Base-by-base conservation (phyloP, 2,113 vertebrate genomes). In the Hyla sarda region DNA sequence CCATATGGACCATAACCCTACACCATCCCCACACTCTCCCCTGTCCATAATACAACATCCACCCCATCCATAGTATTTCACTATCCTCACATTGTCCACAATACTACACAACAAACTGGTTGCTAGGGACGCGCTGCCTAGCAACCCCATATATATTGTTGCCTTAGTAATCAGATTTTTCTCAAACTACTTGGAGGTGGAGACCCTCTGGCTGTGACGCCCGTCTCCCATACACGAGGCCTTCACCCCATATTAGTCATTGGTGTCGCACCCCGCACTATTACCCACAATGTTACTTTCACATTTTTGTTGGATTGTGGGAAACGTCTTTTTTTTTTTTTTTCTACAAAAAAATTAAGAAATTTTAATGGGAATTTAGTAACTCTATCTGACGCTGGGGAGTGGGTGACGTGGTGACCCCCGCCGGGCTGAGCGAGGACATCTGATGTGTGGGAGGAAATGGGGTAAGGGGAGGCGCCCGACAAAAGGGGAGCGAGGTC, bases 381-480 rank as follows among this genome's bases (percentile, higher is more conserved):
- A 47, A 76, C 23, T 7, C 11, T 21, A 17, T 65, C 83, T 41
- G 23, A 21, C n/a, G n/a, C 58, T 77, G 60, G 84, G 83, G 83
- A 60, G 19, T 10, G 7, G 30, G 11, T 28, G 1, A 71, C 8
- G 56, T 23, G 28, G 34, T 23, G 28, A 7, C 73, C 83, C 83
- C 50, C 73, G 58, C 83, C 45, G 71, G 28, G 28, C n/a, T 71
- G 41, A 30, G 54, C 28, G 37, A 72, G 67, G 82, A 83, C 52
- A 75, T 48, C 34, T 84, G 45, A 78, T 10, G 75, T 56, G 74
- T 79, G 30, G 45, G 75, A 85, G 75, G 62, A 71, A 17, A 28
- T 4, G 28, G 84, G 74, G 84, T 47, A 67, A 84, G 58, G 41
- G 73, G 34, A 7, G 12, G 14, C 50, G 28, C 54, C 13, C 23